Conservation (phyloP, 2,113 vertebrate species). For the Mesitornis unicolor region DNA sequence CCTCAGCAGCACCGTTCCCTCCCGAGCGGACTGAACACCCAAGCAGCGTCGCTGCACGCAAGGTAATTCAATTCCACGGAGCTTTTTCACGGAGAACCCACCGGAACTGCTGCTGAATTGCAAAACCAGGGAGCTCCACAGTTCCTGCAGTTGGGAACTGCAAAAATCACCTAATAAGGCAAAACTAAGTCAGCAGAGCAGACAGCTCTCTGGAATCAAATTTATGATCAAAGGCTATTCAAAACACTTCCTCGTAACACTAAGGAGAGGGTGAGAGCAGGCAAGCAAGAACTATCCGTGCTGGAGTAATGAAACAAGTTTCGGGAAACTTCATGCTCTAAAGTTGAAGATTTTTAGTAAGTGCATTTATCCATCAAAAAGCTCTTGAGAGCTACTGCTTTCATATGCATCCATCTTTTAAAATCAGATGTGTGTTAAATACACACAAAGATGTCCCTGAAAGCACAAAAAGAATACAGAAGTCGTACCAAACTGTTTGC, state of each 20-base stretch:
- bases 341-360: neutral
- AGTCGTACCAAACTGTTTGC: neutral
- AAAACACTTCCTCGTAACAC: constrained; percentile 28
- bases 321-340: neutral
- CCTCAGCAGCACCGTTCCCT: neutral
- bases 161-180: constrained; percentile 66
- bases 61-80: neutral
- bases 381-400: neutral
- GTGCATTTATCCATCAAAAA: neutral
- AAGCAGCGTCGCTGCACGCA: neutral
- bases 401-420: neutral
- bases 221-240: constrained; percentile 64
- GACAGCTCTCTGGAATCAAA: constrained; percentile 57
- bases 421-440: neutral
- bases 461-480: neutral
- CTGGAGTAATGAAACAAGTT: neutral
- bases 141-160: constrained; percentile 41
- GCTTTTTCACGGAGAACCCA: neutral
- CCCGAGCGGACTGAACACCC: neutral
- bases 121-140: constrained; percentile 39
- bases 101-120: neutral
- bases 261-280: neutral
- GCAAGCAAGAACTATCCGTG: neutral
- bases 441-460: neutral
- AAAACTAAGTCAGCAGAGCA: constrained; percentile 64